Evolutionary conservation across 2,113 vertebrate species (phyloP).

Genomic region (Xenus cinereus): DNA sequence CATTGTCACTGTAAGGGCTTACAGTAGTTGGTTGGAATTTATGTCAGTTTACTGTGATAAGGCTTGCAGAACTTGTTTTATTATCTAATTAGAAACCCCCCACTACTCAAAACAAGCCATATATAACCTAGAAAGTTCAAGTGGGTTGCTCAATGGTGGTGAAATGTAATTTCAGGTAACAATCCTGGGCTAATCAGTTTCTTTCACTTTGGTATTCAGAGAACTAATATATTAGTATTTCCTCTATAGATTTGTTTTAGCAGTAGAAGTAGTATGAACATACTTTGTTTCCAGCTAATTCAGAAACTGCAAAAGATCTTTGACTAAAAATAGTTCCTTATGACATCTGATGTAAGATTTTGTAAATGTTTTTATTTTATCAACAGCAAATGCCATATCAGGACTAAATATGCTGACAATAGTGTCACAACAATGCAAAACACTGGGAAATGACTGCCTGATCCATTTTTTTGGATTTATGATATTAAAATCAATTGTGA

Average conservation of each 20-base stretch:
- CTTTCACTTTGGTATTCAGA: conserved; percentile 36
- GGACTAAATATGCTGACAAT: conserved; percentile 61
- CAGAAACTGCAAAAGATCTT: conserved; percentile 11
- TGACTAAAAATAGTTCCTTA: conserved; percentile 50
- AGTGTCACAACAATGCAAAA: conserved; percentile 63
- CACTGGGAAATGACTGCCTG: conserved; percentile 44
- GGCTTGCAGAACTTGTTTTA: conserved; percentile 49
- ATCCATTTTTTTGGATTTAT: conserved; percentile 68
- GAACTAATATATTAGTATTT: conserved; percentile 19
- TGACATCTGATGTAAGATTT: conserved; percentile 45
- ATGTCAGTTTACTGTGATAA: conserved; percentile 37
- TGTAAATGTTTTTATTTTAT: conserved; percentile 68
- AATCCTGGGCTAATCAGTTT: conserved; percentile 21
- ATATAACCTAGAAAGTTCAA: conserved; percentile 51
- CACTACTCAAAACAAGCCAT: conserved; percentile 12
- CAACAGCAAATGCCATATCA: conserved; percentile 44
- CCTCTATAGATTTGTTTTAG: conserved; percentile 10
- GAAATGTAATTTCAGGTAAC: conserved; percentile 52
- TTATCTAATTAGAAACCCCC: conserved; percentile 62
- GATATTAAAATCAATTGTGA: conserved; percentile 72
- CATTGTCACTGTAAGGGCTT: conserved; percentile 4
- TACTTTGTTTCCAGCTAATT: conserved; percentile 25
- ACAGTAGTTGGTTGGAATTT: conserved; percentile 26
- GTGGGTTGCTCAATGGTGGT: conserved; percentile 43
- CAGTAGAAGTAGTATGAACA: neutral